Evolutionary conservation across 2,113 vertebrate genomes (phyloP).

Genomic region (Toxotes jaculatrix): DNA sequence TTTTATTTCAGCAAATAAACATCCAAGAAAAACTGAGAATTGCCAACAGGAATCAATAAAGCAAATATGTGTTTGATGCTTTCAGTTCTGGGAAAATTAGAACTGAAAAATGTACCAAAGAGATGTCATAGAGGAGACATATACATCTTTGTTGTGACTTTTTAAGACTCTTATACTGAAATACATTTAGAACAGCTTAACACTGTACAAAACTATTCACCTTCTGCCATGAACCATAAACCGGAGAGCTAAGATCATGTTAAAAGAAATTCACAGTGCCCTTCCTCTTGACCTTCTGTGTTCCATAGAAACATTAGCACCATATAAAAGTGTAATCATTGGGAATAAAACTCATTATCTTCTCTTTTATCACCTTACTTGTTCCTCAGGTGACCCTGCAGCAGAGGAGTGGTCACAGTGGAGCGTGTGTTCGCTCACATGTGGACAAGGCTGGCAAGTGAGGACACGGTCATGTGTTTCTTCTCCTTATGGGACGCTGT

Average conservation of each 20-base stretch:
- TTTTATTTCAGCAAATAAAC: slow-evolving; percentile 21
- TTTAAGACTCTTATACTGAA: neutral
- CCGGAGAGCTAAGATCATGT: neutral
- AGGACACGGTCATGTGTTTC: slow-evolving; percentile 97
- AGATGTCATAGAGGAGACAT: neutral
- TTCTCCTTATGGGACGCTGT: slow-evolving; percentile 96
- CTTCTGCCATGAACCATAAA: neutral
- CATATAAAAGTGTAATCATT: neutral
- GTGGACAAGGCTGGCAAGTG: slow-evolving; percentile 96
- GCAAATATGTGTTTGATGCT: slow-evolving; percentile 5
- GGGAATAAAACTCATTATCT: neutral
- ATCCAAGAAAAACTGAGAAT: neutral
- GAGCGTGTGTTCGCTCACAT: slow-evolving; percentile 98
- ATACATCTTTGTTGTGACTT: neutral
- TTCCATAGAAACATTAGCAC: neutral
- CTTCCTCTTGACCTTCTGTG: neutral
- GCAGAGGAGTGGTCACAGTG: slow-evolving; percentile 99
- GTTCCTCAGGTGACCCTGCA: slow-evolving; percentile 91
- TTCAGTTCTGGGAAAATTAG: neutral
- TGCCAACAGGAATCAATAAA: slow-evolving; percentile 17
- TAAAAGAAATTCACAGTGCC: neutral
- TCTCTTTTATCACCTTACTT: slow-evolving; percentile 31
- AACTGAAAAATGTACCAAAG: neutral
- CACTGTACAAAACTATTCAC: neutral
- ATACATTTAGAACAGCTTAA: neutral